Base-by-base conservation (phyloP, 2,797 vertebrate species). In the Fratercula arctica region DNA sequence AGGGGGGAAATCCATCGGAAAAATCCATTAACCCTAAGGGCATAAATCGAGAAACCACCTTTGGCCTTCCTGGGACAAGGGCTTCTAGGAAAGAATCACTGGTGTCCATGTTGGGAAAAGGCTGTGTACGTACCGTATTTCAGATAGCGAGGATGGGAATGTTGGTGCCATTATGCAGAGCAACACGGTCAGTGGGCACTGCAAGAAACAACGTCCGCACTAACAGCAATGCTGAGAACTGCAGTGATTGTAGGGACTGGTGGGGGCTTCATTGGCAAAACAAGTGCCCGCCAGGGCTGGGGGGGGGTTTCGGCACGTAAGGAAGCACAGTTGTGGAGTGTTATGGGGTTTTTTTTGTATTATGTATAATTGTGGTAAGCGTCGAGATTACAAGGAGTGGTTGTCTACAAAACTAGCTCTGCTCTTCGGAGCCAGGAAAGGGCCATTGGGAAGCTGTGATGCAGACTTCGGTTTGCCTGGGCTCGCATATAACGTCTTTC, bases 341-440 rank as follows among this genome's bases (percentile, higher is more conserved):
- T 4, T 9, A 19, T 41, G 4, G 0, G 0, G 39, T 1, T 23
- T 50, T 67, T 50, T 35, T 64, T 31, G 7, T 72, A 3, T 23
- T 16, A 17, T 4, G 6, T 79, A 1, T 41, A 51, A 29, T 26
- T 73, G n/a, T 20, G 33, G 16, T 11, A 68, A 57, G 37, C 0
- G 1, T 56, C 8, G 26, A 73, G 59, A 61, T 66, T 61, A 17
- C 8, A 61, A 48, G 57, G 9, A 77, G 10, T 3, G 3, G 35
- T 35, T 83, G 48, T 82, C 67, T 59, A 35, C 50, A 82, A 78
- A 94, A 39, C 57, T 76, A 41, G 31, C 26, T 73, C 6, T n/a
- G 16, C 51, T 59, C 31, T 69, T 73, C 59, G 46, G 26, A 76
- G 19, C 29, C 24, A 72, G 41, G 28, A 70, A 67, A 81, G 50